Percentiles rank a stretch among this genome's conserved stretches.
phyloP scores from a whole-genome alignment of 2,113 vertebrate species.

The Melanerpes aurifrons region DNA sequence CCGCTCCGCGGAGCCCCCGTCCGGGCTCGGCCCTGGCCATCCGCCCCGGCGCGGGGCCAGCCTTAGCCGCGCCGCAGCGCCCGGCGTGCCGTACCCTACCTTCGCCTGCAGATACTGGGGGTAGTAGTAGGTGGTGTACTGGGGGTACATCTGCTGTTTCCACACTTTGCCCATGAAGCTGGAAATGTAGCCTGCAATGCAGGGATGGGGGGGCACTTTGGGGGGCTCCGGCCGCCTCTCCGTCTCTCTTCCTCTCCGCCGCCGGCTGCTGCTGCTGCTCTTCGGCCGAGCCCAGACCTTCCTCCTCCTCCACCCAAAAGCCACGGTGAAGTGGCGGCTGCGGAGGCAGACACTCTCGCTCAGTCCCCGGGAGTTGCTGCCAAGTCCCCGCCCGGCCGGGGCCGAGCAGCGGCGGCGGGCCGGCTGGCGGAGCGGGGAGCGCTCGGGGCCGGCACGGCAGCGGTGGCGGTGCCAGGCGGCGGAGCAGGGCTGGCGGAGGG shows the following conservation, averaged over 20 bases:
- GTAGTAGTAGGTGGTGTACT: conserved; percentile 89
- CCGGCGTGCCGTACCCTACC: conserved; percentile 62
- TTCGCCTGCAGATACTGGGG: conserved; percentile 85
- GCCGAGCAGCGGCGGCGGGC: conserved; percentile 34
- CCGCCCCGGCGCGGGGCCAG: conserved; percentile 41
- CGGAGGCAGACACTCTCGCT: conserved; percentile 55
- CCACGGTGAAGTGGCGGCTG: conserved; percentile 55
- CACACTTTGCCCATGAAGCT: conserved; percentile 91
- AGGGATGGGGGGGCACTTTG: conserved; percentile 74
- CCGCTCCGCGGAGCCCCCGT: conserved; percentile 35
- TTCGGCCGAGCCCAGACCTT: conserved; percentile 38
- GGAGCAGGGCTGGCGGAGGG: conserved; percentile 59
- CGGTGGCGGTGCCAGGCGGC: conserved; percentile 4
- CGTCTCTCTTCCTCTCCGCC: conserved; percentile 65
- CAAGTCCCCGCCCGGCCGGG: conserved; percentile 49
- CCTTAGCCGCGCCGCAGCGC: background rate
- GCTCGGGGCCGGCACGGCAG: conserved; percentile 48
- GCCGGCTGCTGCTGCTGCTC: conserved; percentile 65
- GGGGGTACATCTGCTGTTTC: conserved; percentile 90
- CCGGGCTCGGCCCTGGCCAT: conserved; percentile 59
- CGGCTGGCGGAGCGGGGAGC: conserved; percentile 61
- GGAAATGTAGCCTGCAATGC: conserved; percentile 76
- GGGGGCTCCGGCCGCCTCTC: conserved; percentile 71
- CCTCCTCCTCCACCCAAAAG: conserved; percentile 39
- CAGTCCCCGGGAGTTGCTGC: conserved; percentile 40